Evolutionary conservation across 2,113 vertebrate species (phyloP).

Genomic region (Apteryx mantelli): DNA sequence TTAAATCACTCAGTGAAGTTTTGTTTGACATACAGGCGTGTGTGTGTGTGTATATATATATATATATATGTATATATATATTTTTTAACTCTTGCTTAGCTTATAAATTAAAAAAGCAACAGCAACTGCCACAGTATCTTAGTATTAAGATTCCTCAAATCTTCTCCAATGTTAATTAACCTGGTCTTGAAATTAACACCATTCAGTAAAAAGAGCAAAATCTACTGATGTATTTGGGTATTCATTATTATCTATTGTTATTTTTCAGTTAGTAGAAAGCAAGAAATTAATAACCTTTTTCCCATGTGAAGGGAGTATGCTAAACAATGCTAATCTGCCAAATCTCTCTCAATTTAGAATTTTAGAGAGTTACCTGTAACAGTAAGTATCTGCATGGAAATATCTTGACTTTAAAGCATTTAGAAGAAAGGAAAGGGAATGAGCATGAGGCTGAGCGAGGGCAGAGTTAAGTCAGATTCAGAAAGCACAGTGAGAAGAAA

Average conservation of each 20-base stretch:
- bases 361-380: neutral
- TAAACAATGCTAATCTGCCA: neutral
- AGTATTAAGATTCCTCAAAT: neutral
- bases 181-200: neutral
- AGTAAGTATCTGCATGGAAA: fast-evolving
- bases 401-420: neutral
- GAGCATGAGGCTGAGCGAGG: neutral
- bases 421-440: neutral
- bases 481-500: neutral
- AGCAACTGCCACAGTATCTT: neutral
- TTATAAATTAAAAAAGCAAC: neutral
- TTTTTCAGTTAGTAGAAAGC: neutral
- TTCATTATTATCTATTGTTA: neutral
- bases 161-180: neutral
- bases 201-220: neutral
- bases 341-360: neutral
- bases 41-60: too few relatives aligned
- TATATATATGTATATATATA: too few relatives aligned
- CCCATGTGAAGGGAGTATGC: neutral
- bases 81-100: neutral
- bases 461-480: neutral
- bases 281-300: neutral
- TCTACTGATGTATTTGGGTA: neutral
- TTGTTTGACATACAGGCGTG: neutral
- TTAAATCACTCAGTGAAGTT: neutral